Percentiles rank a stretch among this genome's conserved stretches.
These are phyloP conservation scores for Colletes gigas DNA, from an alignment of 1,140 invertebrate genomes.

Conservation along the genomic window DNA sequence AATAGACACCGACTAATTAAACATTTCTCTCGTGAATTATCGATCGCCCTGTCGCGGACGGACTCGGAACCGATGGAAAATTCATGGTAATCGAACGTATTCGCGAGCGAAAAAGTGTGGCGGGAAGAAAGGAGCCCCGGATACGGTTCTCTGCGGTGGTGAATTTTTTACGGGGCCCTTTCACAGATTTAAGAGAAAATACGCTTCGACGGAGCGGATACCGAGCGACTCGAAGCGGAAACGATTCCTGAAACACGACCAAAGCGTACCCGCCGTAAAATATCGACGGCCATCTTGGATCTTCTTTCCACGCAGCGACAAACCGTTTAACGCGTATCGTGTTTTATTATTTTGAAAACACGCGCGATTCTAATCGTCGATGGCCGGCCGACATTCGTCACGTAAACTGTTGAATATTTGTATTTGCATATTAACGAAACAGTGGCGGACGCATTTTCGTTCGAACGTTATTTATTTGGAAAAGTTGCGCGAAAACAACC, in stretches of 20 bases:
- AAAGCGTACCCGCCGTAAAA: neutral
- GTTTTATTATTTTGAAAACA: too few species aligned
- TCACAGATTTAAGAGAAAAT: neutral
- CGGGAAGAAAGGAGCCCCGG: neutral
- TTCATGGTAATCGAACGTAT: slow-evolving; percentile 13
- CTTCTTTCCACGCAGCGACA: too few species aligned
- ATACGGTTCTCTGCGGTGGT: neutral
- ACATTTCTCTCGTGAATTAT: neutral
- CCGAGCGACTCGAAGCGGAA: neutral
- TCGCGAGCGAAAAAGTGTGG: neutral
- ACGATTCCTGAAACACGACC: too few species aligned
- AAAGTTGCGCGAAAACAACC: neutral
- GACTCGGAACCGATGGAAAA: neutral
- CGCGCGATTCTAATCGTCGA: neutral
- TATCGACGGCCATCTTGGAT: too few species aligned
- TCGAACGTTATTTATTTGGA: neutral
- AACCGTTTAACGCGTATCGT: too few species aligned
- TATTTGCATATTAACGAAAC: neutral
- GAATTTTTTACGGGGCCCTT: slow-evolving; percentile 7
- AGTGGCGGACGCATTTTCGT: too few species aligned
- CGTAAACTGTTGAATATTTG: neutral
- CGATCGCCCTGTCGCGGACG: neutral
- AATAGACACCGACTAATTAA: slow-evolving; percentile 3
- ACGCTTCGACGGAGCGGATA: neutral
- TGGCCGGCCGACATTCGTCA: too few species aligned